Evolutionary conservation across 2,113 vertebrate genomes (phyloP).

Genomic region (Corvus moneduloides): DNA sequence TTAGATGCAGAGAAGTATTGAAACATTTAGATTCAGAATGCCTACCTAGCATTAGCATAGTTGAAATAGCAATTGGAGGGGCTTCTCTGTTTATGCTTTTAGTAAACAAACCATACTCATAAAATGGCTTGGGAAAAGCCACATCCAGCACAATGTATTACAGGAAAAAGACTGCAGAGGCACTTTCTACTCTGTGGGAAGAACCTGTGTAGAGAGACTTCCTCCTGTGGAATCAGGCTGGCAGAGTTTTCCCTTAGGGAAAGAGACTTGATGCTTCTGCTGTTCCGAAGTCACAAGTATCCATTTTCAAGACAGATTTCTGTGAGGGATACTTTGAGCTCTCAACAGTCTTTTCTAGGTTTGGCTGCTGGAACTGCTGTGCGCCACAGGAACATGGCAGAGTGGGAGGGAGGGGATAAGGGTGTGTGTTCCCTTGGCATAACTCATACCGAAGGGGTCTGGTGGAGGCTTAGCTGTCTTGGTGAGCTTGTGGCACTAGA

Average conservation of each 20-base stretch:
- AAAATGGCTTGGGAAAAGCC: not conserved
- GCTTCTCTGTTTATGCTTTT: not conserved
- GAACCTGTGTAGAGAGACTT: not conserved
- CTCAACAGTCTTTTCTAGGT: not conserved
- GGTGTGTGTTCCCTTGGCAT: not conserved
- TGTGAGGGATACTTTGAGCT: not conserved
- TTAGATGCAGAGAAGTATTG: not conserved
- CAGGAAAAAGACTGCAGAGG: not conserved
- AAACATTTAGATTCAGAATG: conserved; percentile 31
- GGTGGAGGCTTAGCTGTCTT: not conserved
- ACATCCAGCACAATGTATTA: not conserved
- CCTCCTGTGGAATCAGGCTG: not conserved
- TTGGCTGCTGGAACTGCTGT: not conserved
- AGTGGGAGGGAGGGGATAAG: not conserved
- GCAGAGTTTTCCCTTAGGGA: not conserved
- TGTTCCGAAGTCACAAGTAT: not conserved
- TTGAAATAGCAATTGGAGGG: conserved; percentile 12
- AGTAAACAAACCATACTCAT: not conserved
- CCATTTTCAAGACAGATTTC: not conserved
- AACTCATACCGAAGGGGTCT: not conserved
- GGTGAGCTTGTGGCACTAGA: not conserved
- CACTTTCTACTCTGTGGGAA: not conserved
- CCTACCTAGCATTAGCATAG: not conserved
- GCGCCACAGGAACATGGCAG: rapidly evolving
- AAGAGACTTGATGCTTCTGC: not conserved